phyloP scores from a whole-genome alignment of 2,888 invertebrate genomes.

The Marronus borbonicus region DNA sequence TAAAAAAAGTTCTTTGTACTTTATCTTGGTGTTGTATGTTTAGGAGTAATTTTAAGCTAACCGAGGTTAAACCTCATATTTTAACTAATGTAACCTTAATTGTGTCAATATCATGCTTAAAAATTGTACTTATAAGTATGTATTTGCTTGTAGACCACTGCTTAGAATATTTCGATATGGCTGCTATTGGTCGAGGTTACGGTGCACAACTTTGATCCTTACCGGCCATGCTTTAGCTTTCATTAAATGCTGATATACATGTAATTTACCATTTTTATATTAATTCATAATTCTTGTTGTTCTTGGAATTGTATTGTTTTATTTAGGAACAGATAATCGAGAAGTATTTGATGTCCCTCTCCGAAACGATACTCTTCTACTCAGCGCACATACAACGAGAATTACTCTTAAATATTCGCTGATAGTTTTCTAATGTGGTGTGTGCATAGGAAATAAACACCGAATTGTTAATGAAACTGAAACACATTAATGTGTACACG shows the following conservation, averaged over 20 bases:
- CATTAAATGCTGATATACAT: conserved; percentile 29
- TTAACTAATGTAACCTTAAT: conserved; percentile 53
- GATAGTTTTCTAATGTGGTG: conserved; percentile 61
- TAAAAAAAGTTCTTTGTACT: conserved; percentile 69
- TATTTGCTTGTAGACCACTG: conserved; percentile 56
- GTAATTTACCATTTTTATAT: background rate
- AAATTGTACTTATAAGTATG: conserved; percentile 55
- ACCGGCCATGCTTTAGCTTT: conserved; percentile 56
- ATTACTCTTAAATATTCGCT: conserved; percentile 61
- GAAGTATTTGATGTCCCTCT: conserved; percentile 47
- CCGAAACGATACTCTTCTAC: conserved; percentile 10
- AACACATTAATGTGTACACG: background rate
- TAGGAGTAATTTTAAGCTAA: conserved; percentile 62
- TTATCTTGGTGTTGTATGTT: conserved; percentile 70
- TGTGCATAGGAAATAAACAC: conserved; percentile 65
- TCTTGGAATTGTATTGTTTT: conserved; percentile 27
- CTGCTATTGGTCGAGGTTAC: conserved; percentile 62
- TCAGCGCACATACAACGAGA: conserved; percentile 33
- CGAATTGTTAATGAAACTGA: conserved; percentile 59
- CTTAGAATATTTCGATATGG: conserved; percentile 57
- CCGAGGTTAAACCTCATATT: conserved; percentile 56
- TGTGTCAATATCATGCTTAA: conserved; percentile 54
- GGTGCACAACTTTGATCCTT: conserved; percentile 62
- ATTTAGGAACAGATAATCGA: conserved; percentile 44
- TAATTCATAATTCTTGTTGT: conserved; percentile 15